Conservation (phyloP, 2,797 vertebrate genomes). For the Tapirus indicus region DNA sequence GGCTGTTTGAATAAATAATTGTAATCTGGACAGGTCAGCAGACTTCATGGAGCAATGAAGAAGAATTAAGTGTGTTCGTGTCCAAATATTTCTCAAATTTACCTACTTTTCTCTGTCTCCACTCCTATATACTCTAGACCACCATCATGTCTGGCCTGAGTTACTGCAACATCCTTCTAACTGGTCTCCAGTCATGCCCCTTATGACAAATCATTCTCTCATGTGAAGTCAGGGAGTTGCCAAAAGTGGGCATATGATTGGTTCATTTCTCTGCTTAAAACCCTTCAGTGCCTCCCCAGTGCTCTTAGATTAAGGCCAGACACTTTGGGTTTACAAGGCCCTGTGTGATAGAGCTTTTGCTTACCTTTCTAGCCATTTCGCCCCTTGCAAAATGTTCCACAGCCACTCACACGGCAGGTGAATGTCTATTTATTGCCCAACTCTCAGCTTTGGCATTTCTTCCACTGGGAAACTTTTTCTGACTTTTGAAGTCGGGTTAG, state of each 20-base stretch:
- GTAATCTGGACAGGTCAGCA: neutral
- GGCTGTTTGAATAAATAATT: slow-evolving; percentile 34
- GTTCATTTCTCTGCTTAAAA: neutral
- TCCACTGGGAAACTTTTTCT: neutral
- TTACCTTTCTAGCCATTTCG: neutral
- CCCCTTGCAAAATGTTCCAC: neutral
- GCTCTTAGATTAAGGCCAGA: neutral
- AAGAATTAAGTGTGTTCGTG: neutral
- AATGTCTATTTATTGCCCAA: neutral
- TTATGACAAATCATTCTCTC: neutral
- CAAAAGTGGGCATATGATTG: neutral
- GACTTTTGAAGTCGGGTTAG: neutral
- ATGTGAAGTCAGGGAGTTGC: neutral
- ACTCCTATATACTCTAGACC: neutral
- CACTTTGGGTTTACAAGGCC: neutral
- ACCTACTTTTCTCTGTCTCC: neutral
- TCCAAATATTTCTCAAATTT: neutral
- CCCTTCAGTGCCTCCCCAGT: neutral
- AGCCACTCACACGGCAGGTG: neutral
- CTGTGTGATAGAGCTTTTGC: neutral
- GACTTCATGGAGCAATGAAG: neutral
- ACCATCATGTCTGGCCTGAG: neutral
- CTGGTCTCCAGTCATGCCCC: neutral
- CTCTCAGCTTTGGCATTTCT: neutral
- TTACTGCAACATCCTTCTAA: neutral